Conservation (phyloP, 2,113 vertebrate species). For the Chelonoidis abingdonii region DNA sequence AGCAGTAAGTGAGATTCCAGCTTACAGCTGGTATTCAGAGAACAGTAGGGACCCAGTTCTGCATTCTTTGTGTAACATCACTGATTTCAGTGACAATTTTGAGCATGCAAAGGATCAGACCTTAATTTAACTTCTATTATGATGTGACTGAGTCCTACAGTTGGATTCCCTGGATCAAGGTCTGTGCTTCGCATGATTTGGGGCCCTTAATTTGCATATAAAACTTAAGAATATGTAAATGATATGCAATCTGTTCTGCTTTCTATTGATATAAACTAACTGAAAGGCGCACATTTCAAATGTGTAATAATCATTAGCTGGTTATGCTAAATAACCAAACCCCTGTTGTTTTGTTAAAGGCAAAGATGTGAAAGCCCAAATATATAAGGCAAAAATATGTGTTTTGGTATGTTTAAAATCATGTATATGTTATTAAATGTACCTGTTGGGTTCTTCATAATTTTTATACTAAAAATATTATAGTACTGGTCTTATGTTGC, state of each 20-base stretch:
- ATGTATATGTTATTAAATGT: background rate
- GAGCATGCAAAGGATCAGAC: rapidly evolving
- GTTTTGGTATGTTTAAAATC: background rate
- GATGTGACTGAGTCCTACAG: background rate
- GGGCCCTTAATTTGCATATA: background rate
- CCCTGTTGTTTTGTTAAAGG: background rate
- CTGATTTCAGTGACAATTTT: background rate
- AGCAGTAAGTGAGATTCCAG: background rate
- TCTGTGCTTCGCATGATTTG: background rate
- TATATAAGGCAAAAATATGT: rapidly evolving
- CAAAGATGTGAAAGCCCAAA: background rate
- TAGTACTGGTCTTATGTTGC: background rate
- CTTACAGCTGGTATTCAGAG: background rate
- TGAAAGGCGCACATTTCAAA: background rate
- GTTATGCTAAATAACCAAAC: background rate
- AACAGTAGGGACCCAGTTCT: background rate
- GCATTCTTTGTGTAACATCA: background rate
- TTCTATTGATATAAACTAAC: background rate
- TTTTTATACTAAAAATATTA: background rate
- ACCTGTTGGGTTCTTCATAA: background rate
- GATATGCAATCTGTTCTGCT: rapidly evolving
- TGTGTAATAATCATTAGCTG: background rate
- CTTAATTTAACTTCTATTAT: background rate
- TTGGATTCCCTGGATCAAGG: background rate
- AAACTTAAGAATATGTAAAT: background rate